Conservation (phyloP, 1,140 invertebrate genomes). For the Drosophila tropicalis region DNA sequence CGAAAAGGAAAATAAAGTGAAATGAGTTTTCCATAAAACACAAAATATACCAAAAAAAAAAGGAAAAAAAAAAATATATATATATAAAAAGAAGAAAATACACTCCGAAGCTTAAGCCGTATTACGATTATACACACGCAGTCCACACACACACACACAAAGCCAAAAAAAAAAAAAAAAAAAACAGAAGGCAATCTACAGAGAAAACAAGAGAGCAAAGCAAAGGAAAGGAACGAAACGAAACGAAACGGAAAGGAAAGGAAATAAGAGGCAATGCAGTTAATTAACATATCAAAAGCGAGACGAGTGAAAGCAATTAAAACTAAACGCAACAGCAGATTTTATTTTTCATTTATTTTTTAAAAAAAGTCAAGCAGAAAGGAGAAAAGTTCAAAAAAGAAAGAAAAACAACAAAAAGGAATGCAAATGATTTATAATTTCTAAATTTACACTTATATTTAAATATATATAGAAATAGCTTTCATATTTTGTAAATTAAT, state of each 20-base stretch:
- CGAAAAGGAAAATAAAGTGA: conserved; percentile 5
- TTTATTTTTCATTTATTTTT: conserved; percentile 1
- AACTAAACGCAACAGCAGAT: conserved; percentile 30
- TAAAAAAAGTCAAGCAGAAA: neutral
- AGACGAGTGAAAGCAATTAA: conserved; percentile 34
- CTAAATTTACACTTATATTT: neutral
- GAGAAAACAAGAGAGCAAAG: conserved; percentile 1
- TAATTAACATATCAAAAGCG: conserved; percentile 67
- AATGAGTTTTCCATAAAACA: conserved; percentile 16
- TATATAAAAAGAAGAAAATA: conserved; percentile 6
- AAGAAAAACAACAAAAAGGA: neutral
- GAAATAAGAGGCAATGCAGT: conserved; percentile 43
- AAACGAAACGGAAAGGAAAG: neutral
- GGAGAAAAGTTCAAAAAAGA: neutral
- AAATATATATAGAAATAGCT: neutral
- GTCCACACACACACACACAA: conserved; percentile 25
- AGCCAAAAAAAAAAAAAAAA: conserved; percentile 20
- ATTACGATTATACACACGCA: conserved; percentile 25
- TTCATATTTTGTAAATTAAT: neutral
- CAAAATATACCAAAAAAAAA: conserved; percentile 15
- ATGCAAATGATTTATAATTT: conserved; percentile 28
- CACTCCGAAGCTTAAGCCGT: conserved; percentile 24
- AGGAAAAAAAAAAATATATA: conserved; percentile 11
- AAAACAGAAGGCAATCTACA: conserved; percentile 9
- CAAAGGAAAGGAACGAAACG: neutral